Conservation (phyloP, 2,797 vertebrate species). For the Eleutherodactylus coqui region DNA sequence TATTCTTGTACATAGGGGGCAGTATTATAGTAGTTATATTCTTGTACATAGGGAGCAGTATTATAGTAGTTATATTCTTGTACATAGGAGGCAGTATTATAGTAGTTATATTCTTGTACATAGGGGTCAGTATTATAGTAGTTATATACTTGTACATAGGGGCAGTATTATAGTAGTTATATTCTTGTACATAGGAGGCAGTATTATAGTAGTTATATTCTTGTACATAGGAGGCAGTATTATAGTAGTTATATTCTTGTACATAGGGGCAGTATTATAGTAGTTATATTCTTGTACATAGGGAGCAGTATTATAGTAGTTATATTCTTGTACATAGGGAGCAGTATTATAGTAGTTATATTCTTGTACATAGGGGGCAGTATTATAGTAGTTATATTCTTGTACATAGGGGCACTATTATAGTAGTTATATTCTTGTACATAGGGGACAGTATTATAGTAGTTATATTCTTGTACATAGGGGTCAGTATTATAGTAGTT, state of each 20-base stretch:
- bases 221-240: conserved; percentile 12
- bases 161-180: too few relatives aligned
- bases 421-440: conserved; percentile 2
- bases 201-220: conserved; percentile 15
- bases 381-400: too few relatives aligned
- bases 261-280: conserved; percentile 8
- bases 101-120: too few relatives aligned
- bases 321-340: conserved; percentile 11
- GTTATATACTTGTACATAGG: too few relatives aligned
- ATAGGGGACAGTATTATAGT: neutral
- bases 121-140: too few relatives aligned
- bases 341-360: conserved; percentile 18
- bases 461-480: conserved; percentile 13
- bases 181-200: too few relatives aligned
- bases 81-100: too few relatives aligned
- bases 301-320: conserved; percentile 18
- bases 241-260: conserved; percentile 15
- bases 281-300: conserved; percentile 18
- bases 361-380: neutral
- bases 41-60: too few relatives aligned
- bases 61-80: too few relatives aligned
- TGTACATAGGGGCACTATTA: too few relatives aligned
- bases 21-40: too few relatives aligned
- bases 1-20: too few relatives aligned
- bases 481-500: neutral